Conservation (phyloP, 2,797 vertebrate genomes). For the Staurois parvus region DNA sequence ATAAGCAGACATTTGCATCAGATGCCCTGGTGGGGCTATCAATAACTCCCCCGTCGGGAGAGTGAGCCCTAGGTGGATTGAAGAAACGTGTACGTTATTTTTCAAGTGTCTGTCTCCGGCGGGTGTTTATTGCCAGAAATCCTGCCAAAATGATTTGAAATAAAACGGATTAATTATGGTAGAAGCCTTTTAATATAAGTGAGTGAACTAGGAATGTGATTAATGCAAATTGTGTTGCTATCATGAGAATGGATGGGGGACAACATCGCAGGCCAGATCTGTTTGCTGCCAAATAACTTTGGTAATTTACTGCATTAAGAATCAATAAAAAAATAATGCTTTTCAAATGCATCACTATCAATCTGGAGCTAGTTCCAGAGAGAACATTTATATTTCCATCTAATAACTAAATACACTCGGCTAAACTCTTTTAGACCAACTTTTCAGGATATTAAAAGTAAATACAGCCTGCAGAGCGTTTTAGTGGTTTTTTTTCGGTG, state of each 20-base stretch:
- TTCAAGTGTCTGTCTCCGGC: slow-evolving; percentile 91
- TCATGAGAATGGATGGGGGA: slow-evolving; percentile 89
- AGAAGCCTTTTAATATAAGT: slow-evolving; percentile 99
- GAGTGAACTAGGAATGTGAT: slow-evolving; percentile 96
- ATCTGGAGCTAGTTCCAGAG: slow-evolving; percentile 82
- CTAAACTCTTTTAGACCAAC: slow-evolving; percentile 70
- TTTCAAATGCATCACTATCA: slow-evolving; percentile 93
- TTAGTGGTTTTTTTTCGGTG: slow-evolving; percentile 12
- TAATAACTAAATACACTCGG: slow-evolving; percentile 78
- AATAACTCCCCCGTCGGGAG: slow-evolving; percentile 85
- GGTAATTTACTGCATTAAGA: slow-evolving; percentile 99
- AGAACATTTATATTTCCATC: slow-evolving; percentile 83
- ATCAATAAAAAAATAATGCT: slow-evolving; percentile 99
- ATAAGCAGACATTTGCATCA: slow-evolving; percentile 79
- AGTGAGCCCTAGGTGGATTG: slow-evolving; percentile 87
- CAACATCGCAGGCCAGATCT: slow-evolving; percentile 88
- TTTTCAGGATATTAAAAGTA: slow-evolving; percentile 49
- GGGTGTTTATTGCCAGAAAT: slow-evolving; percentile 99
- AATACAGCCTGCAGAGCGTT: slow-evolving; percentile 18
- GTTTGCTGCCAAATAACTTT: slow-evolving; percentile 95
- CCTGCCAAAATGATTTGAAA: slow-evolving; percentile 98
- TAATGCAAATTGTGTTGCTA: slow-evolving; percentile 93
- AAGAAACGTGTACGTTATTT: slow-evolving; percentile 86
- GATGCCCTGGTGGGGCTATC: slow-evolving; percentile 87
- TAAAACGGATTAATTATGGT: slow-evolving; percentile 96